A percentile compares a stretch with the other conserved stretches of the same genome.
Conservation (phyloP, 2,113 vertebrate species). For the Paradoxurus hermaphroditus region DNA sequence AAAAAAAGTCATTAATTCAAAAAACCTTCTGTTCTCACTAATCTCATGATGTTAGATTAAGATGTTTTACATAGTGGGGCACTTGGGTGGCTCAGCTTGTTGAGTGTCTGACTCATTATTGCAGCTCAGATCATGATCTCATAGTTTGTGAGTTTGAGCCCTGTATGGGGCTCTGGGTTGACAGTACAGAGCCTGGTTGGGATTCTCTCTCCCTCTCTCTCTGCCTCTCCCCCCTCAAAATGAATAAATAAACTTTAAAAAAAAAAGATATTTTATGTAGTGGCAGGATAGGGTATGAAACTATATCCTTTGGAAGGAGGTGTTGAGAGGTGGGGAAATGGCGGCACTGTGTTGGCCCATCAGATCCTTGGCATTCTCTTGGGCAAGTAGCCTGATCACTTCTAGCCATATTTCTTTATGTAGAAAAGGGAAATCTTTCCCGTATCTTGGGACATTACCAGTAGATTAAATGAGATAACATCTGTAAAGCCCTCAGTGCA, state of each 20-base stretch:
- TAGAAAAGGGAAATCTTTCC: not conserved
- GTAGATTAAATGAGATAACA: not conserved
- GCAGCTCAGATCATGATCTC: too few relatives aligned
- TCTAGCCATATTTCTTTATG: not conserved
- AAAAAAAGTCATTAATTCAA: not conserved
- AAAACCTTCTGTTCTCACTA: not conserved
- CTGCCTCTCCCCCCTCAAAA: too few relatives aligned
- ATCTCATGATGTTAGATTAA: not conserved
- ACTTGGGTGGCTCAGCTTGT: too few relatives aligned
- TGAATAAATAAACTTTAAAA: too few relatives aligned
- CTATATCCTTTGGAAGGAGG: not conserved
- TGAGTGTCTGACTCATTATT: too few relatives aligned
- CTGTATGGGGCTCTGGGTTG: too few relatives aligned
- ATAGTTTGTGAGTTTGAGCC: too few relatives aligned
- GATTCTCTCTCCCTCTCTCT: too few relatives aligned
- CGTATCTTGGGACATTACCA: not conserved
- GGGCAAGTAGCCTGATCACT: not conserved
- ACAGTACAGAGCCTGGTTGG: too few relatives aligned
- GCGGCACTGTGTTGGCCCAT: not conserved
- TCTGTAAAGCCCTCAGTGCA: not conserved
- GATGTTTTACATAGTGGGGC: not conserved
- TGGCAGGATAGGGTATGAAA: not conserved
- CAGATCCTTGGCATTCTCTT: not conserved
- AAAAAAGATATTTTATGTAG: not conserved
- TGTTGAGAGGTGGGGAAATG: not conserved